Conservation (phyloP, 92 coral and sea anemone genomes). For the Blastomussa wellsi region DNA sequence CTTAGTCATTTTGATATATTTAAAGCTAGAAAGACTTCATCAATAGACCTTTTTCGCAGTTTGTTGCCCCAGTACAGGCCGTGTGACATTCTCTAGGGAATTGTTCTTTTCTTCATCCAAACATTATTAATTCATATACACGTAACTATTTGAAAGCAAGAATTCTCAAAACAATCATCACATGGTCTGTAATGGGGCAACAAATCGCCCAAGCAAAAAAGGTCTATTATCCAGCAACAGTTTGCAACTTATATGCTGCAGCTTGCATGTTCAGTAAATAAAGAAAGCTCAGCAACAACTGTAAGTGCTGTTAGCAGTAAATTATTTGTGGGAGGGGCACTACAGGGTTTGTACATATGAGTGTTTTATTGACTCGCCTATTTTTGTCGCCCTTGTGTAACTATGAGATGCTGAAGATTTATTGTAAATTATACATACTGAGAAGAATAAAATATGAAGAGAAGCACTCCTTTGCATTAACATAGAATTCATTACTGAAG, state of each 20-base stretch:
- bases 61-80: no score
- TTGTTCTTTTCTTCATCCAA: no score
- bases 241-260: not conserved
- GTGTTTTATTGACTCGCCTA: not conserved
- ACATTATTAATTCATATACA: no score
- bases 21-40: not conserved
- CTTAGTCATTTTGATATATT: not conserved
- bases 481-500: no score
- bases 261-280: not conserved
- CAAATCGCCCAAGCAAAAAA: no score
- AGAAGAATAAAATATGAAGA: not conserved
- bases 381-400: conserved; percentile 14
- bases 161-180: no score
- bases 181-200: no score
- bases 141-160: no score
- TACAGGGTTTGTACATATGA: conserved; percentile 15
- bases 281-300: not conserved
- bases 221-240: not conserved
- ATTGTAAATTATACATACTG: conserved; percentile 21
- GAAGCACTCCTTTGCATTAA: no score
- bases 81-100: no score
- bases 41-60: no score
- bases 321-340: conserved; percentile 13
- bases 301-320: conserved; percentile 1
- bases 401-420: conserved; percentile 8